Conservation (phyloP, 2,797 vertebrate genomes). For the Phoeniculus purpureus region DNA sequence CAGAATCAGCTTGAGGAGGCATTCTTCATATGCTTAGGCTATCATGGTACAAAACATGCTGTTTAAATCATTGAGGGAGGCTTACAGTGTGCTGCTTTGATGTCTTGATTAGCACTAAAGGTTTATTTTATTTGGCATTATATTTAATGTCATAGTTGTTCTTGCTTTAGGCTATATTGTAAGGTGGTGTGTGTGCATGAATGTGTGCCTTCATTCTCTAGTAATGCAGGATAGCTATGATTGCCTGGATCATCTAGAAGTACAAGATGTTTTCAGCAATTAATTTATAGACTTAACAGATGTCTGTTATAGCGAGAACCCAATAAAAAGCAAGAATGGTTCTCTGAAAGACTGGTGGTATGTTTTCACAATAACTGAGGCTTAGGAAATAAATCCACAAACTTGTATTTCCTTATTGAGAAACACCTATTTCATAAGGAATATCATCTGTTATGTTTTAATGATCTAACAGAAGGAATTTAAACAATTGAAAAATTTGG, state of each 20-base stretch:
- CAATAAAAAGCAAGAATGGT: not conserved
- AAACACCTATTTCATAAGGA: not conserved
- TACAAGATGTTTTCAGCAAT: constrained; percentile 41
- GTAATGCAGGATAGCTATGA: constrained; percentile 21
- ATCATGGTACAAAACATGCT: not conserved
- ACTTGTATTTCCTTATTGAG: not conserved
- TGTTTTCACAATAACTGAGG: not conserved
- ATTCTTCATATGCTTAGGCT: not conserved
- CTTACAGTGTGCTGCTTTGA: not conserved
- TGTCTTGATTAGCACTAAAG: not conserved
- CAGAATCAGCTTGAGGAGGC: not conserved
- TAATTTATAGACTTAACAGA: constrained; percentile 52
- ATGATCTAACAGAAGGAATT: not conserved
- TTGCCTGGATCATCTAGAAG: constrained; percentile 31
- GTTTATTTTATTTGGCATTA: not conserved
- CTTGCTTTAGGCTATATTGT: not conserved
- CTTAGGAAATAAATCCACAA: not conserved
- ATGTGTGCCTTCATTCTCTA: constrained; percentile 7
- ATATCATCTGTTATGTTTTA: not conserved
- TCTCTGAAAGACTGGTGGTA: not conserved
- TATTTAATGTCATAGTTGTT: not conserved
- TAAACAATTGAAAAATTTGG: not conserved
- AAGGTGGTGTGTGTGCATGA: not conserved
- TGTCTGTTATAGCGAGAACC: constrained; percentile 4
- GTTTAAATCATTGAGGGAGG: not conserved